Percentiles rank a stretch among this genome's conserved stretches.
Conservation (phyloP, 2,888 invertebrate genomes). For the Stegophylla sp. region DNA sequence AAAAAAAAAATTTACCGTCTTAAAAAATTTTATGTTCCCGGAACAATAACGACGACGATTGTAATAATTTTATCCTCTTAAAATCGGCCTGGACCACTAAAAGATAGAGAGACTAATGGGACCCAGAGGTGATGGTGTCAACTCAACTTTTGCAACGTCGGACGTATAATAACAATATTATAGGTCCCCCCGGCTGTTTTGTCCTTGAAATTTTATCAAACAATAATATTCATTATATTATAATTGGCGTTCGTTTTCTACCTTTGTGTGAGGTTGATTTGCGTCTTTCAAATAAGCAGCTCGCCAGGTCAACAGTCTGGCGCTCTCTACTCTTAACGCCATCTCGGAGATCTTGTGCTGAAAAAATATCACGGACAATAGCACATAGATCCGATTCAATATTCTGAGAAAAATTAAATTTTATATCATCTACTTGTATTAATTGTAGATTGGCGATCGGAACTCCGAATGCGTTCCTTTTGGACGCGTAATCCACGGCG, state of each 20-base stretch:
- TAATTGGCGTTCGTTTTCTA: conserved; percentile 62
- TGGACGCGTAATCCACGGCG: conserved; percentile 88
- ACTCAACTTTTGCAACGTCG: no score
- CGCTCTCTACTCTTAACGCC: conserved; percentile 81
- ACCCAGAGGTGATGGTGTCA: no score
- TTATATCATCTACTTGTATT: conserved; percentile 74
- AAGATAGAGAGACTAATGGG: neutral
- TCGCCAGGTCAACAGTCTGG: conserved; percentile 87
- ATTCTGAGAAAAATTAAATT: no score
- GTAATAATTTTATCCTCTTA: no score
- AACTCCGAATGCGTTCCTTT: conserved; percentile 86
- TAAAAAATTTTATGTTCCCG: no score
- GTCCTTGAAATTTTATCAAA: neutral
- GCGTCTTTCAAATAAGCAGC: conserved; percentile 90
- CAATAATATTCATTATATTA: neutral
- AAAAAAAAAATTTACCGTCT: no score
- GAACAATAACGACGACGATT: no score
- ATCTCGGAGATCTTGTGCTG: conserved; percentile 91
- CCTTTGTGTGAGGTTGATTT: conserved; percentile 81
- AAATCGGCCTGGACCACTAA: no score
- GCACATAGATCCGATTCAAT: no score
- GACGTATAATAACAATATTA: neutral
- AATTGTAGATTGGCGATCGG: conserved; percentile 86
- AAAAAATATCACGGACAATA: no score
- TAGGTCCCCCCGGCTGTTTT: no score